These are phyloP conservation scores for Pomacea maculata DNA, from an alignment of 1,140 invertebrate genomes.

Conservation along the genomic window DNA sequence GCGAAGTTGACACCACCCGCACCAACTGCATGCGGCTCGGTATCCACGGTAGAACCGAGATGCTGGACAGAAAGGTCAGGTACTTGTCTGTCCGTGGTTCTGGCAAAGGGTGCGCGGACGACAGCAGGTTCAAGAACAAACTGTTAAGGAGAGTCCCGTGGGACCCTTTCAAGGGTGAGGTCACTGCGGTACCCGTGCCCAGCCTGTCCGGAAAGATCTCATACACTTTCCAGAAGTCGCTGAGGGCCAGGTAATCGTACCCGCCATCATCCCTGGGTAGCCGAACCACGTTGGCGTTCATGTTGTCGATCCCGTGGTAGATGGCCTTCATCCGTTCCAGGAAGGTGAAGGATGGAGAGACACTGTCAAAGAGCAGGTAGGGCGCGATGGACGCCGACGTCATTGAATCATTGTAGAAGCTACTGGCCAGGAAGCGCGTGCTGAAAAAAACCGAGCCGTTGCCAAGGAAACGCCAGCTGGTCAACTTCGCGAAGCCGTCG, in stretches of 20 bases:
- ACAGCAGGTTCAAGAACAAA: conserved; percentile 42
- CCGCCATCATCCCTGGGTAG: conserved; percentile 26
- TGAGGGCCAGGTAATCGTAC: conserved; percentile 45
- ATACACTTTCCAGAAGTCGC: conserved; percentile 58
- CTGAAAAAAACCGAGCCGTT: conserved; percentile 48
- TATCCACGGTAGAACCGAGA: conserved; percentile 36
- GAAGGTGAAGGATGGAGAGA: conserved; percentile 43
- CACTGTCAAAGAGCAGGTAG: conserved; percentile 49
- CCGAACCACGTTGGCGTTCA: conserved; percentile 55
- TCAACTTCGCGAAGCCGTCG: conserved; percentile 55
- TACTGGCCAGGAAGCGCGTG: conserved; percentile 42
- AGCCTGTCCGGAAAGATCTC: conserved; percentile 40
- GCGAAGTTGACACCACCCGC: conserved; percentile 38
- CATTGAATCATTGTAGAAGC: conserved; percentile 49
- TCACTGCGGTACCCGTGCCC: conserved; percentile 33
- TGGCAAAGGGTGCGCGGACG: conserved; percentile 54
- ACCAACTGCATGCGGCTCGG: conserved; percentile 42
- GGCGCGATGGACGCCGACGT: conserved; percentile 42
- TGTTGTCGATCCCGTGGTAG: conserved; percentile 53
- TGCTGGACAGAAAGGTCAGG: conserved; percentile 49
- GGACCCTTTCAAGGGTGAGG: background rate
- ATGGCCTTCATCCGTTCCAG: conserved; percentile 43
- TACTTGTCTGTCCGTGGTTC: conserved; percentile 42
- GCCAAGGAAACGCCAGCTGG: conserved; percentile 49
- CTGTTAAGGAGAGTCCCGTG: background rate